Evolutionary conservation across 2,888 invertebrate species (phyloP), one percentile per base, ranked within the genome.

Genomic region (Oscheius onirici): DNA sequence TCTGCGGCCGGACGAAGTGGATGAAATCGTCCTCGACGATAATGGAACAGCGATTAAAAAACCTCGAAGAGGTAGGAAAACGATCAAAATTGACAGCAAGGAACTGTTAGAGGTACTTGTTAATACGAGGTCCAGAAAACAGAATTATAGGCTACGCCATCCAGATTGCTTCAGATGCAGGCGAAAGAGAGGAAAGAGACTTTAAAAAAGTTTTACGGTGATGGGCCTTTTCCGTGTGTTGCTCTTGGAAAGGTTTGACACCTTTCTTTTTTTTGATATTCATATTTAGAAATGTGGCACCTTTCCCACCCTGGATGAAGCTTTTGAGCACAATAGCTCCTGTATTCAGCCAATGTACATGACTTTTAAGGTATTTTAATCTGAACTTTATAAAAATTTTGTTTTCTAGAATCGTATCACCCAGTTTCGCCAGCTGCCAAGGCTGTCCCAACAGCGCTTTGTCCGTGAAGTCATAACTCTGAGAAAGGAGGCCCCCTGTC

Each of bases 281-380:
- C 3, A 34, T 34, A 6, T 34, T 34, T 8, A 34, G 34, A 34
- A 34, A 34, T 34, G 34, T 8, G 34, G 34, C 8, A 34, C 3
- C 34, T 34, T 34, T 34, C 5, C 34, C 34, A 34, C 34, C 34
- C 8, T 34, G 8, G 34, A 34, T 3, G 8, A 34, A 8, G 34
- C 5, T 34, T 34, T 34, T 8, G 34, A 34, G 34, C 34, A 34
- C 34, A 34, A 34, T 8, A 34, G 34, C 34, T 6, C 34, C 3
- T 61, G 61, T 20, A 61, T 61, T 11, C 20, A 61, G 26, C 61
- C 61, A 3, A 61, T 61, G 61, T 61, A 61, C 46, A 40, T 41
- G n/a, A 61, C 61, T 3, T 61, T 17, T 26, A 43, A 20, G 44
- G 61, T 61, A 24, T 20, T 20, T 49, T 11, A 49, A 11, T 49